Base-by-base conservation (phyloP, 2,888 invertebrate species). In the Pseudococcus longispinus region DNA sequence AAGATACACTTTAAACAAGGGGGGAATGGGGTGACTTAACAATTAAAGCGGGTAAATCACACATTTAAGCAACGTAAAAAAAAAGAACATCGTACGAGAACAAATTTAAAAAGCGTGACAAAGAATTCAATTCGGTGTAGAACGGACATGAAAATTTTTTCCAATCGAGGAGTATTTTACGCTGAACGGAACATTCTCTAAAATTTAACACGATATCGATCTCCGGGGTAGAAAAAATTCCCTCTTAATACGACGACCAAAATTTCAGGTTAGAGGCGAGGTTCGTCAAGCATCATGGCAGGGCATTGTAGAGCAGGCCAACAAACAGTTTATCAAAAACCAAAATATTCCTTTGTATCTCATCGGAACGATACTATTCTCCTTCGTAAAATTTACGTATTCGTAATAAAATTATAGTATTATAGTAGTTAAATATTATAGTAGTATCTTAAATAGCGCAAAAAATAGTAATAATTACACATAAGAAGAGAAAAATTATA, bases 41-140 rank as follows among this genome's bases (percentile, higher is more conserved):
- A 32, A 85, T 42, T 77, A 85, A 85, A 85, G 85, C 85, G 46
- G 77, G 85, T 85, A 85, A 86, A 86, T 46, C 77, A 86, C 80
- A 86, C 77, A 80, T 86, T 74, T 37, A 80, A 86, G 77, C 77
- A 42, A 42, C 42, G 42, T 42, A 80, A 80, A n/a, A 70, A 29
- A 26, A 80, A 29, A n/a, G n/a, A 86, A 20, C 9, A 23, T 11
- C 13, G 13, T 60, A 60, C 23, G 60, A 60, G 23, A 60, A 20
- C 60, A 23, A n/a, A 60, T 20, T 23, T 60, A 60, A 60, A 23
- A 60, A 60, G 60, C 23, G 60, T 60, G 60, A 60, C 20, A 55
- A 60, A 60, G 20, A 23, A 60, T 60, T 60, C 60, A 60, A 60
- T 23, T 23, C 60, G 13, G 60, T 23, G 60, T 60, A 20, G 60